Evolutionary conservation across 2,113 vertebrate genomes (phyloP).

Genomic region (Oxygymnocypris stewartii): DNA sequence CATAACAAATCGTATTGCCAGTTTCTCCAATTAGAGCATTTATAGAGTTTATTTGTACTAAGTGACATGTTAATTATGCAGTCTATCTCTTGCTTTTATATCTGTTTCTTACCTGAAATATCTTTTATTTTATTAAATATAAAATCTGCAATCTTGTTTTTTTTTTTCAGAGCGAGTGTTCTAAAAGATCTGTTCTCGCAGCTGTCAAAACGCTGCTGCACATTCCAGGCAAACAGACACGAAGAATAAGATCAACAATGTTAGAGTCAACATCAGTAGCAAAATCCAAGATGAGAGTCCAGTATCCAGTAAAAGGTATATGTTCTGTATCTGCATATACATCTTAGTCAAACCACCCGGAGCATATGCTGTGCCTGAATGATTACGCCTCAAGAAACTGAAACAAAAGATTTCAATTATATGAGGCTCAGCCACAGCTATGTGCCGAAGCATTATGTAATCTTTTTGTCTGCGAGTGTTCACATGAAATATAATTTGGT

Average conservation of each 20-base stretch:
- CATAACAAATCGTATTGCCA: not conserved
- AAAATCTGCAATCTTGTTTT: not conserved
- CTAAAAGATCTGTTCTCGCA: constrained; percentile 5
- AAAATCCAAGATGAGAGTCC: constrained; percentile 9
- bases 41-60: not conserved
- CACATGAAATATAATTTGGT: constrained; percentile 61
- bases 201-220: constrained; percentile 26
- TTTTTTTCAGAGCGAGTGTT: not conserved
- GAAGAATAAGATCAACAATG: constrained; percentile 6
- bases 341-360: not conserved
- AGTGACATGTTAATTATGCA: not conserved
- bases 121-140: too few relatives aligned
- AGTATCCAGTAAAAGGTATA: not conserved
- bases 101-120: not conserved
- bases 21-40: not conserved
- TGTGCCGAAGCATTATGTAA: constrained; percentile 62
- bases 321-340: not conserved
- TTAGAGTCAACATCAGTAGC: not conserved
- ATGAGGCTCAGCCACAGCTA: constrained; percentile 57
- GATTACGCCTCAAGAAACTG: constrained; percentile 30
- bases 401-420: constrained; percentile 58
- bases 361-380: not conserved
- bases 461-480: constrained; percentile 57
- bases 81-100: not conserved
- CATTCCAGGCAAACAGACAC: not conserved